Evolutionary conservation across 2,888 invertebrate species (phyloP), one percentile per base, ranked within the genome.

Genomic region (Drosophila anomelani): DNA sequence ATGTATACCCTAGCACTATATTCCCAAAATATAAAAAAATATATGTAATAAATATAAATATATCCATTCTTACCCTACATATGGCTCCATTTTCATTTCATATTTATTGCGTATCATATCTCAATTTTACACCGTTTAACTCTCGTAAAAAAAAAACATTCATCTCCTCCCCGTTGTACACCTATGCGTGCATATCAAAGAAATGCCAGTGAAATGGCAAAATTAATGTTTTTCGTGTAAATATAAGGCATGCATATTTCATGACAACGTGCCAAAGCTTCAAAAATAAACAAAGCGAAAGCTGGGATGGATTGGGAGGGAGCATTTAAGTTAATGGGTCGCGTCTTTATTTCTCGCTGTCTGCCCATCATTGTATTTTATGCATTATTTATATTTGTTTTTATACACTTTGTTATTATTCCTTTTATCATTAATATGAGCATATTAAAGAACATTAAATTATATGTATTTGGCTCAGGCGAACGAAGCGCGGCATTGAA

Each of bases 281-380:
- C 59, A 77, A 67, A 71, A 58, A 54, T 43, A 72, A 64, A 54
- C 58, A 57, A 41, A 34, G 49, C 41, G 17, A 51, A 46, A 46
- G 23, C 23, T 8, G 39, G 36, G 12, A 7, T 49, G 49, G 43
- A 36, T 26, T 26, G 15, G 56, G 64, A 67, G 67, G 41, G 68
- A 68, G 51, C 71, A 79, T 84, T 84, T 84, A 81, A 76, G 75
- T 86, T 81, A 86, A 84, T 86, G 84, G 84, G 57, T 76, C 81
- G 76, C 75, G 74, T 78, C 78, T 71, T 80, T 81, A 75, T 81
- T 60, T 71, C 63, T 57, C 68, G 62, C 70, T 58, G 60, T 54
- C 68, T 76, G 62, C 68, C 71, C 76, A 71, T 79, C 76, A 81
- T 74, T 78, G 58, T 68, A 76, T 79, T 79, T 79, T 81, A 76